Evolutionary conservation across 2,888 invertebrate genomes (phyloP).

Genomic region (Pantelozetes paolii): DNA sequence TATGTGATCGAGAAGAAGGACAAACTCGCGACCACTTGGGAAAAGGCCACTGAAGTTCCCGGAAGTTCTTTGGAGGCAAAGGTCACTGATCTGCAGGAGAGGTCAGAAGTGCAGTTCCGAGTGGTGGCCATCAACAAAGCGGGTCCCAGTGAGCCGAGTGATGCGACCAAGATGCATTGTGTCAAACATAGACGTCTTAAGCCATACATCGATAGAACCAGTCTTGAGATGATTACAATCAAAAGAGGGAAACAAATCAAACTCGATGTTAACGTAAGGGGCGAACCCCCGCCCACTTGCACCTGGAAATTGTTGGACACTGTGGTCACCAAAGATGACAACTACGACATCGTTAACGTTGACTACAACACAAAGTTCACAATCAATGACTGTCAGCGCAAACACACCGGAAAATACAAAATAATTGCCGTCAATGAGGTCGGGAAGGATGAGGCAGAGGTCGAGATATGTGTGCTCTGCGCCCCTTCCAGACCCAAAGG

Average conservation of each 20-base stretch:
- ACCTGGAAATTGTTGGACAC: constrained; percentile 81
- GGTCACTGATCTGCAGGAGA: constrained; percentile 78
- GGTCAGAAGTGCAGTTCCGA: constrained; percentile 86
- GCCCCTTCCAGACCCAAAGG: constrained; percentile 82
- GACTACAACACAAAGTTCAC: constrained; percentile 85
- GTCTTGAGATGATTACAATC: constrained; percentile 69
- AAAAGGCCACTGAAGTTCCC: constrained; percentile 74
- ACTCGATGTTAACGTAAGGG: constrained; percentile 86
- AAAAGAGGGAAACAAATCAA: constrained; percentile 70
- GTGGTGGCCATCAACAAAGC: constrained; percentile 93
- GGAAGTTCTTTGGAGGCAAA: constrained; percentile 54
- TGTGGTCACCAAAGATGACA: constrained; percentile 61
- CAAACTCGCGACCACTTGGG: constrained; percentile 51
- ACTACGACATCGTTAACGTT: constrained; percentile 72
- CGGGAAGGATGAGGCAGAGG: constrained; percentile 85
- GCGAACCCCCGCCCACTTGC: constrained; percentile 90
- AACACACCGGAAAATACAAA: constrained; percentile 84
- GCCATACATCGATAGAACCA: constrained; percentile 93
- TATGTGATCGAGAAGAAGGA: constrained; percentile 52
- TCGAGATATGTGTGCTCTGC: constrained; percentile 83
- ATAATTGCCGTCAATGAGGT: constrained; percentile 84
- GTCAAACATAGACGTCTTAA: constrained; percentile 85
- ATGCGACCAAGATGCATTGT: constrained; percentile 65
- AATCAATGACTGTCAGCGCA: constrained; percentile 70
- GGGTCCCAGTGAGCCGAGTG: constrained; percentile 83